Percentiles rank a stretch among this genome's conserved stretches.
Evolutionary conservation across 2,797 vertebrate genomes (phyloP).

Genomic region (Hipposideros larvatus): DNA sequence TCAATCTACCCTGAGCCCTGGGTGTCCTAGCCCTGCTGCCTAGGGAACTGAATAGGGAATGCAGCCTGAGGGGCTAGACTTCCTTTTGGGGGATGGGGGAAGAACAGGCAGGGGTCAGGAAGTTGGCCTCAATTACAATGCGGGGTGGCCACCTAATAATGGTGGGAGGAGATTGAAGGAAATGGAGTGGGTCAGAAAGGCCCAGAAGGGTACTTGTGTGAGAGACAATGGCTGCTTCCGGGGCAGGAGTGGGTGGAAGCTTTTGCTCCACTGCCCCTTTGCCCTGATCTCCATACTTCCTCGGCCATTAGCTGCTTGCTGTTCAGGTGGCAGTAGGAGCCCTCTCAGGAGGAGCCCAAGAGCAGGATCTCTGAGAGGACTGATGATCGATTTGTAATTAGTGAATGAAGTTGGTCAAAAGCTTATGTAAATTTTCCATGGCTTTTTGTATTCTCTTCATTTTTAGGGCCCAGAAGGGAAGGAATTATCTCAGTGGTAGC

Average conservation of each 20-base stretch:
- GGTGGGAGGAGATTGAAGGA: not conserved
- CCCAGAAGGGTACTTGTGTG: not conserved
- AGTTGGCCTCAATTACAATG: not conserved
- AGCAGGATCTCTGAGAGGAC: not conserved
- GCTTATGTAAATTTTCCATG: conserved; percentile 15
- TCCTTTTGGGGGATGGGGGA: not conserved
- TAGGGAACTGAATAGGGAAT: not conserved
- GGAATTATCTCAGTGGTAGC: conserved; percentile 71
- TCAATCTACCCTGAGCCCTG: not conserved
- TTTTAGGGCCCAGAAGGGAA: conserved; percentile 49
- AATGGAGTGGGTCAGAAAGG: not conserved
- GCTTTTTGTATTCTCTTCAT: conserved; percentile 50
- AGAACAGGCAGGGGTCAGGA: not conserved
- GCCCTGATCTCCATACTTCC: not conserved
- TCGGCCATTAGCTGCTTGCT: conserved; percentile 12
- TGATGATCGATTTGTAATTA: conserved; percentile 62
- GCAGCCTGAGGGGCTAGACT: not conserved
- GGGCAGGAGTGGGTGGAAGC: not conserved
- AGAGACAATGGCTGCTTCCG: not conserved
- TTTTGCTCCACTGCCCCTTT: not conserved
- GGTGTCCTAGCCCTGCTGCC: not conserved
- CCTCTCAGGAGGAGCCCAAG: not conserved
- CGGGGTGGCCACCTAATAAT: not conserved
- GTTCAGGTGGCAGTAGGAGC: not conserved
- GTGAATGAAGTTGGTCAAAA: conserved; percentile 50